Base-by-base conservation (phyloP, 1,140 invertebrate species). In the Nasonia vitripennis region DNA sequence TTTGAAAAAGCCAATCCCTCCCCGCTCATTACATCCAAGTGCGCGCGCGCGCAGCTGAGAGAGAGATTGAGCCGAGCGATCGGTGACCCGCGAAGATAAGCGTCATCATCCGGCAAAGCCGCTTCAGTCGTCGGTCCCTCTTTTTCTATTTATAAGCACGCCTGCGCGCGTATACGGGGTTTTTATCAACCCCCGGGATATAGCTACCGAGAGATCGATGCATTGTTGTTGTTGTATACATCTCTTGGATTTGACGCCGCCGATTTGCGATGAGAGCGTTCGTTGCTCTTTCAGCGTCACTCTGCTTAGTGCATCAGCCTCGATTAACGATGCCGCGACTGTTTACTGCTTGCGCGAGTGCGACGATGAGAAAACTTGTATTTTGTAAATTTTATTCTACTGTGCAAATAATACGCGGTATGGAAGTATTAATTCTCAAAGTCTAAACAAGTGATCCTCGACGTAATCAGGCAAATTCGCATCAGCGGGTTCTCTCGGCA, bases 1-100 rank as follows among this genome's bases (percentile, higher is more conserved):
- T 9, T 7, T 7, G 6, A 62, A 51, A 62, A 62, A 62, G 55
- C 55, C 55, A 62, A n/a, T 62, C 55, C 55, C 20, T n/a, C 55
- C 55, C 55, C 55, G 20, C 55, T 17, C 55, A 7, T 62, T 62
- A 62, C 17, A 7, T 17, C 6, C 20, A n/a, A 62, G 55, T 62
- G 51, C 51, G 10, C 27, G 51, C 78, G 78, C 23, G 11, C 9
- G 14, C 34, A 23, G 79, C 2, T 34, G 31, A 71, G 27, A 27
- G 27, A 27, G 27, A 27, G 92, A 92, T 92, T 92, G 92, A 92
- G 91, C 87, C 85, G 88, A 88, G 86, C 90, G 90, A 89, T 91
- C 89, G 88, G 89, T 93, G 92, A 93, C 92, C 92, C 92, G 87
- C 90, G 88, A 90, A 92, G 92, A 93, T 93, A 93, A 91, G 87